These are phyloP conservation scores for Procapra przewalskii DNA, from an alignment of 2,113 vertebrate species.

Conservation along the genomic window DNA sequence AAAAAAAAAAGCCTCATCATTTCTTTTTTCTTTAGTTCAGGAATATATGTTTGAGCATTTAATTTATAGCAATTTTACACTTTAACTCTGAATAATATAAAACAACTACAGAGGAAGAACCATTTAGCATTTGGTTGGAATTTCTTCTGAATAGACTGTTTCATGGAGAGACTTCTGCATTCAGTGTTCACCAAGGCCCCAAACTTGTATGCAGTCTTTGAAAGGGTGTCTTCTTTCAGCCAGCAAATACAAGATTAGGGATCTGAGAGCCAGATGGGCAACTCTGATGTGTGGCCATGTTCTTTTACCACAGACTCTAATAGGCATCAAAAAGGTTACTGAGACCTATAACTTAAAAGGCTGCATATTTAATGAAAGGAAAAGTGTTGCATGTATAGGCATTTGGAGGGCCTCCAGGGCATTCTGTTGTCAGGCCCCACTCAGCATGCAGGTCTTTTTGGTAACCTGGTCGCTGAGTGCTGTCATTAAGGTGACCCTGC, in stretches of 20 bases:
- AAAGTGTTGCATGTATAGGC: neutral
- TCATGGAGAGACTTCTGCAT: neutral
- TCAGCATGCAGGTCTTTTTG: neutral
- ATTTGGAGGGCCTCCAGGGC: neutral
- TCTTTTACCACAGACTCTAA: neutral
- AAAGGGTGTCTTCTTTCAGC: neutral
- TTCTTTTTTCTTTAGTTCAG: neutral
- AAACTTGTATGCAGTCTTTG: neutral
- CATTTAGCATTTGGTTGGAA: neutral
- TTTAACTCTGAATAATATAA: neutral
- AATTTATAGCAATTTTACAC: neutral
- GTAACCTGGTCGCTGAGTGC: neutral
- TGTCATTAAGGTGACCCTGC: neutral
- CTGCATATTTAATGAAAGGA: neutral
- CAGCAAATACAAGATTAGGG: neutral
- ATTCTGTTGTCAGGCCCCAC: neutral
- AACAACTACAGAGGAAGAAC: neutral
- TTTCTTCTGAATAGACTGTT: neutral
- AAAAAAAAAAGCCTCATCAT: neutral
- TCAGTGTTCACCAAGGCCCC: neutral
- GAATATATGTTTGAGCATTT: neutral
- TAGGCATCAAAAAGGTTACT: neutral
- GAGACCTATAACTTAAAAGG: neutral
- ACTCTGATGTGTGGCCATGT: neutral
- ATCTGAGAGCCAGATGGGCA: neutral